Evolutionary conservation across 2,888 invertebrate species (phyloP), one percentile per base, ranked within the genome.

Genomic region (Agrypnus murinus): DNA sequence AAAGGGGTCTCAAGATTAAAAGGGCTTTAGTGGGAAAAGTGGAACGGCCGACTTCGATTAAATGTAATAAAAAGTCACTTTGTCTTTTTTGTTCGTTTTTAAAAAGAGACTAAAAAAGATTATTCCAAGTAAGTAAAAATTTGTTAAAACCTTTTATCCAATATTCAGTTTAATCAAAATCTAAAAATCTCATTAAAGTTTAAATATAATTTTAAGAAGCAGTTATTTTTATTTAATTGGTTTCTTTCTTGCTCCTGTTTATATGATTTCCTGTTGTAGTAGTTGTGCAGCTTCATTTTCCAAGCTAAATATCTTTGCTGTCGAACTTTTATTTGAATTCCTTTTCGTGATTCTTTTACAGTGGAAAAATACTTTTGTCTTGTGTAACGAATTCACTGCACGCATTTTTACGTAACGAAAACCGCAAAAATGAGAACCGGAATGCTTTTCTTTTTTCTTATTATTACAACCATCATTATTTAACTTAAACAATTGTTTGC

Each of bases 141-240:
- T n/a, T n/a, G n/a, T n/a, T n/a, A n/a, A n/a, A n/a, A n/a, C n/a
- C n/a, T n/a, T n/a, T n/a, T n/a, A n/a, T n/a, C 36, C 10, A 36
- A 55, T 25, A 2, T 5, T 25, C 53, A 55, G 0, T 55, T 36
- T 53, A 34, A 53, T 53, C 53, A 53, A 40, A 40, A 40, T 40
- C 10, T 48, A 48, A 5, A 3, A 48, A 19, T 17, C 36, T 17
- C 17, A 55, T 17, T 15, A 38, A 32, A 36, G 55, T 12, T 32
- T 25, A 25, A 3, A 25, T 25, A 25, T 5, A 25, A 25, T 25
- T 25, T 25, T 53, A 17, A 15, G 17, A 31, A 8, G 10, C 31
- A 31, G 31, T 25, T 60, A 60, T 32, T 55, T 53, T 64, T 32
- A 64, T 64, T 64, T 64, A 36, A 53, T 53, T 64, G 53, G 14